phyloP scores from a whole-genome alignment of 1,140 invertebrate genomes.

The Drosophila mayri region DNA sequence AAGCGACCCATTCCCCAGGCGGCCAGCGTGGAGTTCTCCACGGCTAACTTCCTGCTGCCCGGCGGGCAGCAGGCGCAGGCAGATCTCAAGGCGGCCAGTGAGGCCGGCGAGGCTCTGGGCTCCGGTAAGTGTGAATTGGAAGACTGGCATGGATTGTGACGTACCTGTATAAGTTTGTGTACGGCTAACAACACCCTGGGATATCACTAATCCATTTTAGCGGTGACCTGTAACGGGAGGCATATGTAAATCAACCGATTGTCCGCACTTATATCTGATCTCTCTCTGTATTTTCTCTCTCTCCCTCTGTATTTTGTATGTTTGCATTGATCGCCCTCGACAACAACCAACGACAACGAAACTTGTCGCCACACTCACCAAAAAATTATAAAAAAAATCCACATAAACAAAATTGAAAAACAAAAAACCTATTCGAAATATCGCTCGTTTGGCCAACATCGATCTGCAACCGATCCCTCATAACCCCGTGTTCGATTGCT shows the following conservation, averaged over 20 bases:
- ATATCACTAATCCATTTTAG: slow-evolving; percentile 37
- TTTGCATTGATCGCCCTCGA: slow-evolving; percentile 51
- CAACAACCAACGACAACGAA: slow-evolving; percentile 38
- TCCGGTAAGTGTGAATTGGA: slow-evolving; percentile 51
- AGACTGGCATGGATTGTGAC: slow-evolving; percentile 10
- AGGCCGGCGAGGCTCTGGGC: slow-evolving; percentile 29
- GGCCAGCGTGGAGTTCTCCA: slow-evolving; percentile 86
- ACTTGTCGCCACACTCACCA: slow-evolving; percentile 44
- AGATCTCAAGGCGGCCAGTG: slow-evolving; percentile 65
- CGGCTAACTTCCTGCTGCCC: slow-evolving; percentile 97
- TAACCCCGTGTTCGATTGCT: slow-evolving; percentile 36
- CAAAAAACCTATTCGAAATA: slow-evolving; percentile 45
- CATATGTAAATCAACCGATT: slow-evolving; percentile 7
- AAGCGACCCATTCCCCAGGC: slow-evolving; percentile 93
- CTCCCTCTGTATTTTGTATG: slow-evolving; percentile 52
- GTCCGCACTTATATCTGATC: slow-evolving; percentile 45
- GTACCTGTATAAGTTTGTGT: slow-evolving; percentile 15
- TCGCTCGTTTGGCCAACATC: slow-evolving; percentile 51
- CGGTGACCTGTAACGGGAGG: not conserved
- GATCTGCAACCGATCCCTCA: slow-evolving; percentile 42
- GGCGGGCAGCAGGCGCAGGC: slow-evolving; percentile 88
- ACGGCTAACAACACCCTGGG: slow-evolving; percentile 17
- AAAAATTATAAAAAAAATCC: slow-evolving; percentile 25
- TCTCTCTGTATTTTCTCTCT: slow-evolving; percentile 40
- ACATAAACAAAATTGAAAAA: slow-evolving; percentile 40